phyloP scores from a whole-genome alignment of 2,888 invertebrate genomes.

The Epinotia ramella region DNA sequence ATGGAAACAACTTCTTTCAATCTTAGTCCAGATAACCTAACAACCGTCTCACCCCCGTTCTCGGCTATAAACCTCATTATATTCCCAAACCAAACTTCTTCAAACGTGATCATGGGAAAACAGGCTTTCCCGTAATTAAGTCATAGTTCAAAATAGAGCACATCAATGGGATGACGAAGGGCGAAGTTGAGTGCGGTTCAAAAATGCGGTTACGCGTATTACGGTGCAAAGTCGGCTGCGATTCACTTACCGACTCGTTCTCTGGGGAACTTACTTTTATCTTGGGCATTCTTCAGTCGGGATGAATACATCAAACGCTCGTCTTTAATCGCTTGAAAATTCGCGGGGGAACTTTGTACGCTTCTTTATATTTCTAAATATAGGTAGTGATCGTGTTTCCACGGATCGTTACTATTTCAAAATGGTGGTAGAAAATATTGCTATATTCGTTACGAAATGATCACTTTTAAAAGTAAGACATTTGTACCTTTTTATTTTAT shows the following conservation, averaged over 20 bases:
- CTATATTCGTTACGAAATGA: background rate
- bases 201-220: conserved; percentile 35
- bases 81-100: background rate
- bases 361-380: conserved; percentile 23
- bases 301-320: conserved; percentile 76
- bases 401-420: background rate
- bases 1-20: background rate
- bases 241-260: conserved; percentile 58
- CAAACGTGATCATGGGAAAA: background rate
- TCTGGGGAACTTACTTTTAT: conserved; percentile 63
- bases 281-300: conserved; percentile 52
- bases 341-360: conserved; percentile 54
- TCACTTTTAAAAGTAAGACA: background rate
- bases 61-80: conserved; percentile 12
- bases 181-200: conserved; percentile 16
- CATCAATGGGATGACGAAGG: background rate
- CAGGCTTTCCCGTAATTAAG: conserved; percentile 1
- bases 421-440: background rate
- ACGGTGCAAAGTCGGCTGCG: conserved; percentile 47
- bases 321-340: conserved; percentile 72
- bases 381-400: conserved; percentile 16
- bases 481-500: background rate
- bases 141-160: background rate
- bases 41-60: background rate
- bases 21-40: background rate